Evolutionary conservation across 2,113 vertebrate species (phyloP).

Genomic region (Limnothrissa miodon): DNA sequence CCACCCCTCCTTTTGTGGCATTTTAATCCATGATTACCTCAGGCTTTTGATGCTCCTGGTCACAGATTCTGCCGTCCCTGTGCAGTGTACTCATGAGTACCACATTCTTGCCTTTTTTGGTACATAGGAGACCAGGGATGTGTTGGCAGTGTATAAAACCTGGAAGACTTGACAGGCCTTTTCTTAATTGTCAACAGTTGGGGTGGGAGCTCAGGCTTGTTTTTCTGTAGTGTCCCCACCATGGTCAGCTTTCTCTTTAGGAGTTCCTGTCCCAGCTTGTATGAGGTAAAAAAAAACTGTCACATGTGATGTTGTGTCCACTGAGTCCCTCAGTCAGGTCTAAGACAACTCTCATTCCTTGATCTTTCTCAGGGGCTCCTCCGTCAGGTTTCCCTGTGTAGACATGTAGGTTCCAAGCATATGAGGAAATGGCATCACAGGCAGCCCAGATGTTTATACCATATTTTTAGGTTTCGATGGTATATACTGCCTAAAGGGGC

Average conservation of each 20-base stretch:
- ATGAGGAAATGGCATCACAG: too few relatives aligned
- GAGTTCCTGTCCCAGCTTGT: constrained; percentile 23
- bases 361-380: constrained; percentile 36
- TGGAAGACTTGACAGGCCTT: too few relatives aligned
- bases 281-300: constrained; percentile 23
- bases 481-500: too few relatives aligned
- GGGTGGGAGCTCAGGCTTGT: too few relatives aligned
- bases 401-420: too few relatives aligned
- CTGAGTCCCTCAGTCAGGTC: constrained; percentile 24
- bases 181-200: too few relatives aligned
- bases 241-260: constrained; percentile 27
- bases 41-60: constrained; percentile 31
- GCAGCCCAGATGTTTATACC: too few relatives aligned
- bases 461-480: too few relatives aligned
- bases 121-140: constrained; percentile 29
- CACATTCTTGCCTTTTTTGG: too few relatives aligned
- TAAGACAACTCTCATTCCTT: constrained; percentile 20
- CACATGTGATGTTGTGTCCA: constrained; percentile 33
- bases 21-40: constrained; percentile 36
- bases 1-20: constrained; percentile 38
- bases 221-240: constrained; percentile 29
- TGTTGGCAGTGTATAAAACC: not conserved
- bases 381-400: constrained; percentile 37
- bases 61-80: constrained; percentile 38
- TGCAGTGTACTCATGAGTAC: constrained; percentile 38